Evolutionary conservation across 2,797 vertebrate genomes (phyloP).

Genomic region (Pteropus rufus): DNA sequence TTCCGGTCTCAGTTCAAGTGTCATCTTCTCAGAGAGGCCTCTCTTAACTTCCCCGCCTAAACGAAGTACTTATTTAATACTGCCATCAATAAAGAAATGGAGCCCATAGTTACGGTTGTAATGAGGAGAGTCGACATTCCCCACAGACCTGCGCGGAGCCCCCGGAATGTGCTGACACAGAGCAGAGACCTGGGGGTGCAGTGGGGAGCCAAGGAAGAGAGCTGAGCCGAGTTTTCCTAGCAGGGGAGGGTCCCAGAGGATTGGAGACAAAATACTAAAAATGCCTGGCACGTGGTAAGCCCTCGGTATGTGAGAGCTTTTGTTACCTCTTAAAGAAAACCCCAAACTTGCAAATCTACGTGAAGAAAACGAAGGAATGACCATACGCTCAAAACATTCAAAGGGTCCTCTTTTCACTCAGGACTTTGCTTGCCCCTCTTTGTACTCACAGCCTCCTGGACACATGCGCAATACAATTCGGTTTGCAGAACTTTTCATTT

Average conservation of each 20-base stretch:
- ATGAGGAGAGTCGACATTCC: not conserved
- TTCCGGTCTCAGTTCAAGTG: not conserved
- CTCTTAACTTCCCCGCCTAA: not conserved
- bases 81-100: not conserved
- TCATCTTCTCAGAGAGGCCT: not conserved
- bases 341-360: not conserved
- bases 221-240: not conserved
- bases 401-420: not conserved
- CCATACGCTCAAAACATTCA: not conserved
- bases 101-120: fast-evolving
- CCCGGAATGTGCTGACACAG: not conserved
- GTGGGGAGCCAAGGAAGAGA: not conserved
- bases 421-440: too few relatives aligned
- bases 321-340: not conserved
- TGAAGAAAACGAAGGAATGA: not conserved
- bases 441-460: not conserved
- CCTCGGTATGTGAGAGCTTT: not conserved
- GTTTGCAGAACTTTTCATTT: not conserved
- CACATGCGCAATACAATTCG: not conserved
- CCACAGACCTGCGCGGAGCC: not conserved
- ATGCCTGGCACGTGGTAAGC: not conserved
- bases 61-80: not conserved
- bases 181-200: not conserved
- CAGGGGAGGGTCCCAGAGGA: not conserved
- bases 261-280: not conserved